Percentiles rank a stretch among this genome's conserved stretches.
These are phyloP conservation scores for Thymelicus lineola DNA, from an alignment of 2,888 invertebrate species.

Conservation along the genomic window DNA sequence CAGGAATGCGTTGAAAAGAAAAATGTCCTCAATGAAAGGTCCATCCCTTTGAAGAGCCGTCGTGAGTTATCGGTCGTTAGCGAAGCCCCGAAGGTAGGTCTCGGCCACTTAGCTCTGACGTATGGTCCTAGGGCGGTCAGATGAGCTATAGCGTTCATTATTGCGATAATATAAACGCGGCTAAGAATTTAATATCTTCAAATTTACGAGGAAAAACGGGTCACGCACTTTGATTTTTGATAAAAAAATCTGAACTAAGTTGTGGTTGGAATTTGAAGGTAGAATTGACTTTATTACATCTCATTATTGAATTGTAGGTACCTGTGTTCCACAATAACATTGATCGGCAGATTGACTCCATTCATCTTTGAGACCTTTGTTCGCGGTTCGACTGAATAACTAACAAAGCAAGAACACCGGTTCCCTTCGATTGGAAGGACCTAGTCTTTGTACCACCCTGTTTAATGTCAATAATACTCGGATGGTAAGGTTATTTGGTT, in stretches of 20 bases:
- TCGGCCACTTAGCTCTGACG: constrained; percentile 13
- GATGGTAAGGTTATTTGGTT: no score
- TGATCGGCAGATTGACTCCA: no score
- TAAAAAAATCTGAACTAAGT: neutral
- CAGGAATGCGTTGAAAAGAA: constrained; percentile 15
- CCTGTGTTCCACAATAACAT: no score
- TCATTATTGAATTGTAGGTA: no score
- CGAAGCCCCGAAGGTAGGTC: neutral
- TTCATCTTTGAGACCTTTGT: no score
- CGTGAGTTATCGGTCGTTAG: constrained; percentile 22
- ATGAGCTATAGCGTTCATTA: constrained; percentile 15
- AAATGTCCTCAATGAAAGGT: constrained; percentile 22
- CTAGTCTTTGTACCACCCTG: no score
- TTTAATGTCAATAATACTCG: no score
- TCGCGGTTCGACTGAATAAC: no score
- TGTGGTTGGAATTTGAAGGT: no score
- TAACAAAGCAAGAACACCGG: no score
- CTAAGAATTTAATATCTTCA: constrained; percentile 4
- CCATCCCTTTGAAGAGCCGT: constrained; percentile 18
- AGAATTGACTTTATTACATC: no score
- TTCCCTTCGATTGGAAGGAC: no score
- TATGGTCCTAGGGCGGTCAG: constrained; percentile 8
- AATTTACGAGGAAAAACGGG: neutral
- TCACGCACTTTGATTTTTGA: neutral
- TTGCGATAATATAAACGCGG: neutral